These are phyloP conservation scores for Dryococelus australis DNA, from an alignment of 2,888 invertebrate genomes.

Conservation along the genomic window DNA sequence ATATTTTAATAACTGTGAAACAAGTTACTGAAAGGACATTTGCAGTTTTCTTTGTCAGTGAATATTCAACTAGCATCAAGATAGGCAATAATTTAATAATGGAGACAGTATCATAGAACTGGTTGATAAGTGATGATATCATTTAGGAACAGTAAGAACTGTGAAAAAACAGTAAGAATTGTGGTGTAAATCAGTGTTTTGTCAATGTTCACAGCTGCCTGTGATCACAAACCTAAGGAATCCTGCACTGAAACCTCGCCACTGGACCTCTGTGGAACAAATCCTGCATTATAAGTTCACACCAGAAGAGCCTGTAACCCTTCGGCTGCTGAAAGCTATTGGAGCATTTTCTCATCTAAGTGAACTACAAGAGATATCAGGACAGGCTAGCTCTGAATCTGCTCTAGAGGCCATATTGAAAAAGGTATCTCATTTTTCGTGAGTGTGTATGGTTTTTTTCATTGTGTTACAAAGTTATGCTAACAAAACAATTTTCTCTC, in stretches of 20 bases:
- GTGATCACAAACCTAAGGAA: constrained; percentile 83
- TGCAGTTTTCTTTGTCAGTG: too few species aligned
- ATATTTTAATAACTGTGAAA: too few species aligned
- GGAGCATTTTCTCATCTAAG: constrained; percentile 78
- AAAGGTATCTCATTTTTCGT: constrained; percentile 62
- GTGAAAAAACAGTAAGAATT: neutral
- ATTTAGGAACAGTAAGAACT: too few species aligned
- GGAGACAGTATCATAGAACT: neutral
- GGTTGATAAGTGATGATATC: neutral
- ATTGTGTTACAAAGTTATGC: too few species aligned
- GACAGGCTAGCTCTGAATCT: constrained; percentile 88
- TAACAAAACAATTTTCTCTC: too few species aligned
- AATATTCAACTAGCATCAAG: too few species aligned
- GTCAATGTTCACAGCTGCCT: constrained; percentile 61
- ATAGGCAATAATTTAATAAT: too few species aligned
- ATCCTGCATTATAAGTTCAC: constrained; percentile 76
- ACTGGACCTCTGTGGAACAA: constrained; percentile 84
- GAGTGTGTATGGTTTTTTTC: too few species aligned
- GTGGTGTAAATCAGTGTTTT: neutral
- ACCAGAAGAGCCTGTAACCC: constrained; percentile 70
- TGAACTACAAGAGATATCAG: constrained; percentile 83
- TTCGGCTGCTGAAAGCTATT: constrained; percentile 73
- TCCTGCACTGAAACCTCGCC: constrained; percentile 78
- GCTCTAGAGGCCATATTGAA: constrained; percentile 80
- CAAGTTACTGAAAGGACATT: too few species aligned